These are phyloP conservation scores for Periplaneta americana DNA, from an alignment of 1,140 invertebrate species.

Conservation along the genomic window DNA sequence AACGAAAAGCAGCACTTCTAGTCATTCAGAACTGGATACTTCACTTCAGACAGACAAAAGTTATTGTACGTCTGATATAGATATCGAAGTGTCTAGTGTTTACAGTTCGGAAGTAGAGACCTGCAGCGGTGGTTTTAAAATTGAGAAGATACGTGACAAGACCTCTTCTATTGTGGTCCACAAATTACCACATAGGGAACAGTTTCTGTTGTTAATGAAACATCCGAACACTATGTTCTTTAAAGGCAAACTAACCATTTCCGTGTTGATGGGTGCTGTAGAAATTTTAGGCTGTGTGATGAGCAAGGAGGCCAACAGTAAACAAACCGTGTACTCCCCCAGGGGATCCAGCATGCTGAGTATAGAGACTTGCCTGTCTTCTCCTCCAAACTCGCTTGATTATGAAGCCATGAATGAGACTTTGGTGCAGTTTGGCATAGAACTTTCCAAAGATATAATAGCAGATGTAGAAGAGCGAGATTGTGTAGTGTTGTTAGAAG, in stretches of 20 bases:
- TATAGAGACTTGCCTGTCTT: neutral
- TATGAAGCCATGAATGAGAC: neutral
- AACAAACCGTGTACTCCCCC: neutral
- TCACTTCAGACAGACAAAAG: too few species aligned
- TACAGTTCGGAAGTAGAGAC: too few species aligned
- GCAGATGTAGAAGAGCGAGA: neutral
- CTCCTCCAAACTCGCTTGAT: neutral
- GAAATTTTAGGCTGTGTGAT: neutral
- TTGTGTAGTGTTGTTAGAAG: neutral
- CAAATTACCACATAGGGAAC: neutral
- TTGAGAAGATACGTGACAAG: too few species aligned
- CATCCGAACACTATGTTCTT: conserved; percentile 4
- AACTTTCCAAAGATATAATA: neutral
- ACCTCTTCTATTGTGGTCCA: neutral
- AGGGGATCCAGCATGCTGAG: neutral
- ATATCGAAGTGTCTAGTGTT: too few species aligned
- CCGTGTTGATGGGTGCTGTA: neutral
- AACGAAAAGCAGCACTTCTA: too few species aligned
- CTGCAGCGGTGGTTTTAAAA: too few species aligned
- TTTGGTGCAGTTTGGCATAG: neutral
- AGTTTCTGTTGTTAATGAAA: neutral
- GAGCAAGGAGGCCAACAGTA: neutral
- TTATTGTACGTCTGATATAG: too few species aligned
- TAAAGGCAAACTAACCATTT: neutral
- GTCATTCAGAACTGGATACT: too few species aligned